These are phyloP conservation scores for Malthinus seriepunctatus DNA, from an alignment of 2,888 invertebrate species.

Conservation along the genomic window DNA sequence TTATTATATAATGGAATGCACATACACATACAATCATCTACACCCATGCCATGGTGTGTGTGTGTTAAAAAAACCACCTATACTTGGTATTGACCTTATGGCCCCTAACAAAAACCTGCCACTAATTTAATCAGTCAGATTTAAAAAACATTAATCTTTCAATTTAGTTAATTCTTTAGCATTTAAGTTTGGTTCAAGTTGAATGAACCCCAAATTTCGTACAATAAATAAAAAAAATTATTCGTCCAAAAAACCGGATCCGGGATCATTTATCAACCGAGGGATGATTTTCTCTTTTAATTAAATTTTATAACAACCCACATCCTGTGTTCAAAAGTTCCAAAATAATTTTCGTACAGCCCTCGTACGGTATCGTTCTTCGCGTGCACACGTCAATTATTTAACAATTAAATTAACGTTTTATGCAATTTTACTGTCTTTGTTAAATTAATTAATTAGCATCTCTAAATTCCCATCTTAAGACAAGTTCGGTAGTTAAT, in stretches of 20 bases:
- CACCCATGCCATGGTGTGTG: too few relatives aligned
- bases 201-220: conserved; percentile 18
- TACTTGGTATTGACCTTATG: conserved; percentile 3
- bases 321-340: too few relatives aligned
- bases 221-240: conserved; percentile 1
- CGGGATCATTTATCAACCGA: too few relatives aligned
- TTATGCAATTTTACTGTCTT: background rate
- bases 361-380: too few relatives aligned
- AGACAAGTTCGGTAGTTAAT: background rate
- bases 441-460: background rate
- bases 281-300: too few relatives aligned
- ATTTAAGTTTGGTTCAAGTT: conserved; percentile 8
- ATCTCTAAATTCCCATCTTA: conserved; percentile 3
- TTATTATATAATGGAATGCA: background rate
- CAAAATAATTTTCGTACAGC: too few relatives aligned
- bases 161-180: conserved; percentile 16
- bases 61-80: background rate
- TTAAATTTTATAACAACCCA: too few relatives aligned
- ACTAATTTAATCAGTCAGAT: conserved; percentile 2
- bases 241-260: background rate
- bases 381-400: background rate
- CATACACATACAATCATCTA: too few relatives aligned
- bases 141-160: conserved; percentile 17
- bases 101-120: conserved; percentile 3
- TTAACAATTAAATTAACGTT: conserved; percentile 2